Conservation (phyloP, 2,113 vertebrate species). For the Addax nasomaculatus region DNA sequence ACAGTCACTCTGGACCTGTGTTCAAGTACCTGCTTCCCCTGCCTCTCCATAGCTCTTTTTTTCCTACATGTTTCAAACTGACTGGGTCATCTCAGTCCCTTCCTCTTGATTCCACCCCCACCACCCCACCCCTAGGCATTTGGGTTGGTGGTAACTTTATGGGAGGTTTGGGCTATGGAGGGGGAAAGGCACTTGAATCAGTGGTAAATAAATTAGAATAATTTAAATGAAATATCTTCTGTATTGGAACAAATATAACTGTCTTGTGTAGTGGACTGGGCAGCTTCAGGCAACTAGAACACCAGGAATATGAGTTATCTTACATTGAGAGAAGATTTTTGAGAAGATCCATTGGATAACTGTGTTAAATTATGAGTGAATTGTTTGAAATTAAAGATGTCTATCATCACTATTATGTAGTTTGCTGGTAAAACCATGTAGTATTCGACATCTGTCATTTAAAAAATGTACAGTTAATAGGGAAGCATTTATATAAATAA, state of each 20-base stretch:
- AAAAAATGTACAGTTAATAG: background rate
- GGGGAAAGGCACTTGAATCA: background rate
- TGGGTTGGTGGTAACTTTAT: background rate
- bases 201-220: background rate
- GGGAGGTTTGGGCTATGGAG: background rate
- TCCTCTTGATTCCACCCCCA: background rate
- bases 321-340: background rate
- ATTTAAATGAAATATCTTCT: background rate
- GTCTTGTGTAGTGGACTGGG: background rate
- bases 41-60: background rate
- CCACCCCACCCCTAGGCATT: background rate
- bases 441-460: background rate
- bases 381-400: background rate
- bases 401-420: background rate
- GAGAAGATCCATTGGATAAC: background rate
- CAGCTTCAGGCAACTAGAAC: background rate
- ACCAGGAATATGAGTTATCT: background rate
- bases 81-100: background rate
- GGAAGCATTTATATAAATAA: background rate
- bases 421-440: background rate
- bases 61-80: background rate
- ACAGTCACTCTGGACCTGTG: background rate
- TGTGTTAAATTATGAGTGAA: background rate
- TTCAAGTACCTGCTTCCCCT: background rate
- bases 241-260: background rate